phyloP scores from a whole-genome alignment of 2,888 invertebrate species.

The Tenthredo distinguenda region DNA sequence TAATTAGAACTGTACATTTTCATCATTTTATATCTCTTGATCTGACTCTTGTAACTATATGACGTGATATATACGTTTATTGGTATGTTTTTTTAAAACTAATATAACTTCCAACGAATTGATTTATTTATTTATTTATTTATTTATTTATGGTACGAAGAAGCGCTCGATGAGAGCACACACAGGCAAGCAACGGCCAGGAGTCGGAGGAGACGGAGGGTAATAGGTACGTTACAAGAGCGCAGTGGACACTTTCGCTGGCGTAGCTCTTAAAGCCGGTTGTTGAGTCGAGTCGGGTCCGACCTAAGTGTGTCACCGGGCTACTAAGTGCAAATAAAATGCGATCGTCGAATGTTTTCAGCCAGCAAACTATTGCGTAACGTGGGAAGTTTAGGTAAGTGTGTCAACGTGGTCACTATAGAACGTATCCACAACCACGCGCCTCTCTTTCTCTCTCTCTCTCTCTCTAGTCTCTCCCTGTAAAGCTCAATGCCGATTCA shows the following conservation, averaged over 20 bases:
- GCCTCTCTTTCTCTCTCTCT: background rate
- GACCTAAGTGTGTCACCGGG: conserved; percentile 71
- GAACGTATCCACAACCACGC: background rate
- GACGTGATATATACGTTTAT: background rate
- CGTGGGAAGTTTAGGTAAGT: conserved; percentile 54
- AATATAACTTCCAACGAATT: background rate
- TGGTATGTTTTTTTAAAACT: background rate
- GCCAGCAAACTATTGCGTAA: conserved; percentile 54
- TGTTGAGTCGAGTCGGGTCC: conserved; percentile 51
- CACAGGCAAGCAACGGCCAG: background rate
- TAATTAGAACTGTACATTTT: background rate
- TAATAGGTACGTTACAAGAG: conserved; percentile 62
- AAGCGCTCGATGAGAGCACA: background rate
- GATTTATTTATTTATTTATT: background rate
- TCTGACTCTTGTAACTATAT: background rate
- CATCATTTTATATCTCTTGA: background rate
- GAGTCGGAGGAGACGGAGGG: background rate
- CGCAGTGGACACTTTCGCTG: conserved; percentile 70
- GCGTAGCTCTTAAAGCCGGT: conserved; percentile 42
- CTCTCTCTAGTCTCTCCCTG: conserved; percentile 13
- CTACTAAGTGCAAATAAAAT: conserved; percentile 68
- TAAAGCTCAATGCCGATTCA: conserved; percentile 51
- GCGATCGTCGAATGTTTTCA: conserved; percentile 61
- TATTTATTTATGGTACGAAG: background rate
- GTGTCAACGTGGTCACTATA: conserved; percentile 46